A percentile compares a stretch with the other conserved stretches of the same genome.
Evolutionary conservation across 2,888 invertebrate genomes (phyloP).

Genomic region (Drosophila nr. perissopoda): DNA sequence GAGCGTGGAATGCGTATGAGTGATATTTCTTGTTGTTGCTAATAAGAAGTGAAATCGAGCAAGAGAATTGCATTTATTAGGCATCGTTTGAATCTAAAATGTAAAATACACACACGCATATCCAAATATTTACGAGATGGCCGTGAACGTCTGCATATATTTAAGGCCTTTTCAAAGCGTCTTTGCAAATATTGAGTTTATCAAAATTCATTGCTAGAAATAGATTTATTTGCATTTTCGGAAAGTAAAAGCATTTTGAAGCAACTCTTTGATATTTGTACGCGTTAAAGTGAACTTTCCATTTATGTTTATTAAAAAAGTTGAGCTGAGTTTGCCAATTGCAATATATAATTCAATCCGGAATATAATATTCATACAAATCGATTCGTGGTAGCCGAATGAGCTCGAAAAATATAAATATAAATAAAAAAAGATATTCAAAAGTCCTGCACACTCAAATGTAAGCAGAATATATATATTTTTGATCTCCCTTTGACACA

Average conservation of each 20-base stretch:
- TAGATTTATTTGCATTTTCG: background rate
- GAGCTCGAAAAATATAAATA: background rate
- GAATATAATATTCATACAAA: background rate
- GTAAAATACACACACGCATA: no score
- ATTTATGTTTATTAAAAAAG: background rate
- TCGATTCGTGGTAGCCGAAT: background rate
- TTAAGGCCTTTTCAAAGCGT: background rate
- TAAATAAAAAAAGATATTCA: background rate
- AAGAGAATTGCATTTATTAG: slow-evolving; percentile 10
- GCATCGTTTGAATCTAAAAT: background rate
- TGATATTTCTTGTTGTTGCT: slow-evolving; percentile 29
- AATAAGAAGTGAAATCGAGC: slow-evolving; percentile 12
- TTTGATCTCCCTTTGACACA: background rate
- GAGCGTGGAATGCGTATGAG: slow-evolving; percentile 35
- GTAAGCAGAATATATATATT: background rate
- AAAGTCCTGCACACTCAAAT: background rate
- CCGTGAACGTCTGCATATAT: background rate
- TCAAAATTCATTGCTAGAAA: background rate
- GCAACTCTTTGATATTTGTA: background rate
- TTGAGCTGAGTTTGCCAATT: background rate
- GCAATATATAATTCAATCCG: background rate
- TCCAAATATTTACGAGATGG: background rate
- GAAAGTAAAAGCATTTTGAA: background rate
- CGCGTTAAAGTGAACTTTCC: background rate
- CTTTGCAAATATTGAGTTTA: background rate